Percentiles rank a stretch among this genome's conserved stretches.
phyloP scores from a whole-genome alignment of 64 coral and sea anemone genomes.

The Stylophora pistillata region DNA sequence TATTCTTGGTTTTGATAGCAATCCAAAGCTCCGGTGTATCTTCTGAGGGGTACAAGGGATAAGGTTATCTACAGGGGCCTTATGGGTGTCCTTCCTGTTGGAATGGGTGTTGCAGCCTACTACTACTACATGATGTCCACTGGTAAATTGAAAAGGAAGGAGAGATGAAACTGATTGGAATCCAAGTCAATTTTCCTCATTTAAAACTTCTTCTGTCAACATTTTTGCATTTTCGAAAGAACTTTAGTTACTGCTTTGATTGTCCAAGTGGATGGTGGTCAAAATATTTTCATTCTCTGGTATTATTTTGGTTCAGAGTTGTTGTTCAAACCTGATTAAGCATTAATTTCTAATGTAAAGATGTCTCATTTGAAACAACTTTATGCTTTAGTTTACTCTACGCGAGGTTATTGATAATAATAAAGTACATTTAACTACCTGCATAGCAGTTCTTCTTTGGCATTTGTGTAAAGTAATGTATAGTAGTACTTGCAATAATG shows the following conservation, averaged over 20 bases:
- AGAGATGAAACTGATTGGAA: constrained; percentile 14
- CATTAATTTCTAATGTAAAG: no score
- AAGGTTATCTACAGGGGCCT: constrained; percentile 63
- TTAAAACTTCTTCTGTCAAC: background rate
- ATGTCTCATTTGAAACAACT: no score
- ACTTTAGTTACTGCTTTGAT: background rate
- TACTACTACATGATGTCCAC: constrained; percentile 76
- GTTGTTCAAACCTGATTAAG: background rate
- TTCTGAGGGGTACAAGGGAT: constrained; percentile 73
- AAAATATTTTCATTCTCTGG: background rate
- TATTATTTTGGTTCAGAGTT: background rate
- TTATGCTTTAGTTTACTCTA: no score
- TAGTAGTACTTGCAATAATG: no score
- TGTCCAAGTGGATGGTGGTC: background rate
- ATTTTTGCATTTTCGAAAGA: background rate
- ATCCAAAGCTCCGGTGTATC: constrained; percentile 72
- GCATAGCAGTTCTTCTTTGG: no score
- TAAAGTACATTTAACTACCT: no score
- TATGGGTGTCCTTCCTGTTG: constrained; percentile 43
- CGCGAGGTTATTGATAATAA: no score
- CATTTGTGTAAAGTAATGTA: no score
- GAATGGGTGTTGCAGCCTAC: constrained; percentile 33
- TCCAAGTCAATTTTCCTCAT: background rate
- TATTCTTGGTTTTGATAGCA: constrained; percentile 43
- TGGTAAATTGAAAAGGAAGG: constrained; percentile 81